phyloP scores from a whole-genome alignment of 2,888 invertebrate genomes.

The Lysandra coridon region DNA sequence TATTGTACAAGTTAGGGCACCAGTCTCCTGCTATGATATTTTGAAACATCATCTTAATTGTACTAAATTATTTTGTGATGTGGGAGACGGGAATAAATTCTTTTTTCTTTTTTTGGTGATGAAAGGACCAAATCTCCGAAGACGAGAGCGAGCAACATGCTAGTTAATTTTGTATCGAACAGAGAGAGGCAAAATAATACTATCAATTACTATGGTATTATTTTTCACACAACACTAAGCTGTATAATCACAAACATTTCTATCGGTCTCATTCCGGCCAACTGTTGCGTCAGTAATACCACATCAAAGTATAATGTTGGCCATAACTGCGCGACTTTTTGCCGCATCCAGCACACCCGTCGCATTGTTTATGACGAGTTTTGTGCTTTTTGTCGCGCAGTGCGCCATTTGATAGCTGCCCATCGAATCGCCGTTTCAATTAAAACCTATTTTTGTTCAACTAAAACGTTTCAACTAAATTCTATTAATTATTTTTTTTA shows the following conservation, averaged over 20 bases:
- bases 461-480: too few relatives aligned
- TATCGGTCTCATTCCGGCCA: conserved; percentile 34
- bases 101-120: too few relatives aligned
- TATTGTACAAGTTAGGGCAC: too few relatives aligned
- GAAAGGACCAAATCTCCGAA: too few relatives aligned
- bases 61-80: too few relatives aligned
- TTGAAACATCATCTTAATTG: too few relatives aligned
- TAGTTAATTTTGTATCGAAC: too few relatives aligned
- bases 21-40: too few relatives aligned
- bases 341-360: conserved; percentile 64
- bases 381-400: conserved; percentile 47
- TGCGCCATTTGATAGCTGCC: conserved; percentile 36
- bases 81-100: too few relatives aligned
- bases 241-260: background rate
- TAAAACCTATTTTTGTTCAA: conserved; percentile 29
- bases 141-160: too few relatives aligned
- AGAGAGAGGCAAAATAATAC: too few relatives aligned
- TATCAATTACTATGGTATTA: background rate
- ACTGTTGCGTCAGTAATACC: conserved; percentile 45
- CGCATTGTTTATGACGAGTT: conserved; percentile 64
- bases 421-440: conserved; percentile 36
- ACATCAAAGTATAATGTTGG: conserved; percentile 38
- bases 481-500: conserved; percentile 33
- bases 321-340: conserved; percentile 60
- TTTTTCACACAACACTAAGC: background rate